Evolutionary conservation across 2,113 vertebrate species (phyloP), one percentile per base, ranked within the genome.

Genomic region (Petrocephalus zakoni): DNA sequence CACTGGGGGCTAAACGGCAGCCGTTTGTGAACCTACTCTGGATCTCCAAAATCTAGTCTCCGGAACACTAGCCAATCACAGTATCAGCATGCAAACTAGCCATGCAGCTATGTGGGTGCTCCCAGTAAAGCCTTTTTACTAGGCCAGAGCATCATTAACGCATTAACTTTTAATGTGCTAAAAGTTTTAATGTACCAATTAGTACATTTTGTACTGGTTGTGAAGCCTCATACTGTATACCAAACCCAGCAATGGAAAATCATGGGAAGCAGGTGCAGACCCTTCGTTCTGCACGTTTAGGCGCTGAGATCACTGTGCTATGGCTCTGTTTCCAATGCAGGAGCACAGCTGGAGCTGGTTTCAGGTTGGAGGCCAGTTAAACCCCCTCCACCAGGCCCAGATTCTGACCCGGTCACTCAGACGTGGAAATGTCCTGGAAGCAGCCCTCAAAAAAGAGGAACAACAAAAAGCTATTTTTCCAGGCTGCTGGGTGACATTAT

Each of bases 301-400:
- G 84, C 1, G 84, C 84, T 86, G 84, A 86, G 49, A 37, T 86
- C 84, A 86, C 49, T 85, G 46, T 56, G n/a, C 51, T 86, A 4
- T 25, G 49, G 5, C 81, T 84, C 47, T 42, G 22, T 85, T 19
- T 86, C 84, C 84, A 86, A 25, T 86, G 51, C 19, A 37, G 52
- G 34, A 17, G 7, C 29, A 34, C 84, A 86, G 84, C 84, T 86
- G 84, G 29, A 55, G 52, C 29, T 55, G 84, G 15, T 86, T 86
- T 49, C 13, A 5, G 52, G 22, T 51, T 37, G 84, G 49, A 55
- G 49, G 2, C 84, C 51, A 25, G 51, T 22, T 29, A 37, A 37
- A 56, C 11, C 29, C 61, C 10, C 52, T 86, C 84, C 29, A 55
- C 13, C 5, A 19, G 25, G 84, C 15, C n/a, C 51, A n/a, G 49